These are phyloP conservation scores for Luperina testacea DNA, from an alignment of 2,888 invertebrate genomes.

Conservation along the genomic window DNA sequence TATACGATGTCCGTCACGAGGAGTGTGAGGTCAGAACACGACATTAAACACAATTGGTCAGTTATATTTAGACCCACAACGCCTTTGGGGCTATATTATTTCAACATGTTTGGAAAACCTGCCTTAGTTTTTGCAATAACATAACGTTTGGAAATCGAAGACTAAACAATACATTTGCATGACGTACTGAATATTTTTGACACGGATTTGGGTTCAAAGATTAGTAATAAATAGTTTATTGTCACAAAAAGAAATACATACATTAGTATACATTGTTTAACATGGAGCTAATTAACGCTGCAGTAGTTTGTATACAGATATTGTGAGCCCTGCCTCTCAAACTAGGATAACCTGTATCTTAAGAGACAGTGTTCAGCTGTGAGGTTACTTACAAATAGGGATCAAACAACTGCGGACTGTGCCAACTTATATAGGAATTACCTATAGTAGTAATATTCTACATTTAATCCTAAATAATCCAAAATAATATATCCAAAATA, in stretches of 20 bases:
- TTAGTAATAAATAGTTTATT: no score
- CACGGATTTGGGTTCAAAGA: neutral
- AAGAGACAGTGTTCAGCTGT: no score
- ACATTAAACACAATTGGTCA: slow-evolving; percentile 78
- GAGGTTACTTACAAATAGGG: no score
- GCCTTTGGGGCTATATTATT: slow-evolving; percentile 21
- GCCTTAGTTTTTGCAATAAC: slow-evolving; percentile 17
- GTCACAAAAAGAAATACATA: no score
- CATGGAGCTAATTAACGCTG: no score
- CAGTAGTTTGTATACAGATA: no score
- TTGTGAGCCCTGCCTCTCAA: no score
- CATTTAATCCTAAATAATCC: neutral
- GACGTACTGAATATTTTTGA: neutral
- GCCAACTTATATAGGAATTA: no score
- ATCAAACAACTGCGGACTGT: no score
- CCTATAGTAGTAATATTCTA: neutral
- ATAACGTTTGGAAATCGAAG: slow-evolving; percentile 6
- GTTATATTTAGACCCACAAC: slow-evolving; percentile 69
- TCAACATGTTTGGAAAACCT: slow-evolving; percentile 8
- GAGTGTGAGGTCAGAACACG: slow-evolving; percentile 80
- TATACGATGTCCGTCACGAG: slow-evolving; percentile 80
- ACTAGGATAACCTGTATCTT: no score
- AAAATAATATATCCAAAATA: neutral
- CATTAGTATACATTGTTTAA: no score
- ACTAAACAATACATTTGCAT: slow-evolving; percentile 4